phyloP scores from a whole-genome alignment of 2,113 vertebrate genomes.

The Syrmaticus mikado region DNA sequence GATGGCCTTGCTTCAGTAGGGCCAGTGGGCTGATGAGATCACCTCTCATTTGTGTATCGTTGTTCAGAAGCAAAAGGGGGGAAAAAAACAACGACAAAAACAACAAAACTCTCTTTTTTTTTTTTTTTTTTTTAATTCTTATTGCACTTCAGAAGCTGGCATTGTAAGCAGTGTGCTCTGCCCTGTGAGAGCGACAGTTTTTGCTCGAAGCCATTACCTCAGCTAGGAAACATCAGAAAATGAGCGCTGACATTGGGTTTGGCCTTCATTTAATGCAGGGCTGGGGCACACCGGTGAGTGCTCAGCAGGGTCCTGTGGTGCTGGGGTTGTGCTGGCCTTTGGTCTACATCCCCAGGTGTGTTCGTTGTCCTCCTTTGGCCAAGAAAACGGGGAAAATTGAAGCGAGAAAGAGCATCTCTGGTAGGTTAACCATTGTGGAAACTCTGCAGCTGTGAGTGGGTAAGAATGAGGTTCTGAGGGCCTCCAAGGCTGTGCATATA shows the following conservation, averaged over 20 bases:
- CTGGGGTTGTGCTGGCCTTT: background rate
- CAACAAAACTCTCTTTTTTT: constrained; percentile 57
- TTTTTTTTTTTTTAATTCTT: constrained; percentile 21
- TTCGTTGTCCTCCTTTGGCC: background rate
- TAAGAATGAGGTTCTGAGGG: background rate
- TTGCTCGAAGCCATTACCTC: constrained; percentile 39
- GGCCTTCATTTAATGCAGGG: background rate
- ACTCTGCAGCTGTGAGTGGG: background rate
- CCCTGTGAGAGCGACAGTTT: background rate
- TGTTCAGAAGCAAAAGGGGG: background rate
- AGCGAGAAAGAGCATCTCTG: background rate
- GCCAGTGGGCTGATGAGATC: constrained; percentile 74
- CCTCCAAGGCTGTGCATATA: rapidly evolving
- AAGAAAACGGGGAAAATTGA: background rate
- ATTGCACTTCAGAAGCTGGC: constrained; percentile 40
- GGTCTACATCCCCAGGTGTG: rapidly evolving
- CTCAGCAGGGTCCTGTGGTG: background rate
- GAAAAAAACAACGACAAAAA: constrained; percentile 15
- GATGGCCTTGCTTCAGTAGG: constrained; percentile 45
- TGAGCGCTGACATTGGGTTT: background rate
- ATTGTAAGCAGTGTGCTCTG: constrained; percentile 10
- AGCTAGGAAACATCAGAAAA: background rate
- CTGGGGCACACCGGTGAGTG: background rate
- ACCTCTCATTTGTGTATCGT: constrained; percentile 70
- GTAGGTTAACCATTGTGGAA: background rate